Evolutionary conservation across 2,113 vertebrate genomes (phyloP).

Genomic region (Tretioscincus oriximinensis): DNA sequence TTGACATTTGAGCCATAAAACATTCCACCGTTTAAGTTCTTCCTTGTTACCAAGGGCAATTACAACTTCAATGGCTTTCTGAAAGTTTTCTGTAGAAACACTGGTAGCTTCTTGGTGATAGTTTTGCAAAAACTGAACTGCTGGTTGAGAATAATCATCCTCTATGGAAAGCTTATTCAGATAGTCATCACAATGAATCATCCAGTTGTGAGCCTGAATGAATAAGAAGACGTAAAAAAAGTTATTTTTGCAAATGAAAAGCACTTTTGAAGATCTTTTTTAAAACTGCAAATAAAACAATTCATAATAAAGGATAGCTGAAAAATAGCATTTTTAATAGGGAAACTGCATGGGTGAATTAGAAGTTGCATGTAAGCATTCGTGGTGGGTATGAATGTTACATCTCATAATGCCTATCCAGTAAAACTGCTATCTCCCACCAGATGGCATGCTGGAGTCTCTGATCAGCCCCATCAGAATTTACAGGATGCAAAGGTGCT

Average conservation of each 20-base stretch:
- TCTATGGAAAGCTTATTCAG: conserved; percentile 63
- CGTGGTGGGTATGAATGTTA: too few species aligned
- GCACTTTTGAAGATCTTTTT: too few species aligned
- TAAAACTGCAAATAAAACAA: not conserved
- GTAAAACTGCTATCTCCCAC: too few species aligned
- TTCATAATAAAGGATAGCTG: not conserved
- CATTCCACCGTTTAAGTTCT: conserved; percentile 72
- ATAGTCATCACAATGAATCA: conserved; percentile 71
- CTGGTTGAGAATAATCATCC: conserved; percentile 43
- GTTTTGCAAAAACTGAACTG: conserved; percentile 67
- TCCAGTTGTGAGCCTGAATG: conserved; percentile 73
- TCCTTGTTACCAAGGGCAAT: conserved; percentile 65
- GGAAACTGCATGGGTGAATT: too few species aligned
- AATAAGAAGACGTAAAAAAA: not conserved
- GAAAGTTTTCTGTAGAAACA: conserved; percentile 76
- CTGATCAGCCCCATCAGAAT: too few species aligned
- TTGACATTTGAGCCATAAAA: conserved; percentile 73
- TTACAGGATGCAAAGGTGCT: too few species aligned
- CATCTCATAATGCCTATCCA: too few species aligned
- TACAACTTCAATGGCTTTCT: conserved; percentile 68
- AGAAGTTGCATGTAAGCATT: too few species aligned
- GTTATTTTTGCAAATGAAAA: too few species aligned
- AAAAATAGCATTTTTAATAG: too few species aligned
- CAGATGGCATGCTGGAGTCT: too few species aligned
- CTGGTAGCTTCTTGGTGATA: conserved; percentile 72